phyloP scores from a whole-genome alignment of 2,113 vertebrate genomes.

The Leucosticte australis region DNA sequence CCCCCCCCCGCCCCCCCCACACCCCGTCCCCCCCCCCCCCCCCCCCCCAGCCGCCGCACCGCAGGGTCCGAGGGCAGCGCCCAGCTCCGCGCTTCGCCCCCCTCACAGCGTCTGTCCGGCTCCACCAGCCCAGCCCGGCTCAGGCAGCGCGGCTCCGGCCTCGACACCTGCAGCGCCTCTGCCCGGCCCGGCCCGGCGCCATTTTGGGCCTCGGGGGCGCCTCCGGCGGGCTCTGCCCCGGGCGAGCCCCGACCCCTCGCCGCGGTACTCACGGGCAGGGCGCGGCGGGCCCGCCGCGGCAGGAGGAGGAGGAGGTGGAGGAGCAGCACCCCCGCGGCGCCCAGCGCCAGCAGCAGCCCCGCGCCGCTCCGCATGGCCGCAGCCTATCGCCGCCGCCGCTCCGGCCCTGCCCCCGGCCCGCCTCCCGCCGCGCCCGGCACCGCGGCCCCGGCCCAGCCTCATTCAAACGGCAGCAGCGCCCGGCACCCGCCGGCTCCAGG shows the following conservation, averaged over 20 bases:
- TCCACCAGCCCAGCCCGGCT: neutral
- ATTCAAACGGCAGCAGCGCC: neutral
- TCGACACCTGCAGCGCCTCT: neutral
- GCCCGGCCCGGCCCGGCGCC: neutral
- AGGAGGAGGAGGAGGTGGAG: constrained; percentile 16
- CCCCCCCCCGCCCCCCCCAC: too few species aligned
- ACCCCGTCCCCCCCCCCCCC: too few species aligned
- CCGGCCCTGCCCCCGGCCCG: neutral
- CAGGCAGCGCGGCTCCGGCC: neutral
- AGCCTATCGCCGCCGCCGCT: neutral
- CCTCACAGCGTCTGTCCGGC: accelerated
- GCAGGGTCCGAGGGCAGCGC: neutral
- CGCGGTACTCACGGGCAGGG: constrained; percentile 71
- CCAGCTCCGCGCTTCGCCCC: accelerated
- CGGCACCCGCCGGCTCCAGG: neutral
- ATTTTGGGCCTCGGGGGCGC: neutral
- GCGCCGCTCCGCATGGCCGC: neutral
- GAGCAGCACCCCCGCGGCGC: neutral
- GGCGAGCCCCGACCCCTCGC: neutral
- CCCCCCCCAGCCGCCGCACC: too few species aligned
- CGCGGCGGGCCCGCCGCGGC: constrained; percentile 70
- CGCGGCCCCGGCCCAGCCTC: neutral
- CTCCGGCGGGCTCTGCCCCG: neutral
- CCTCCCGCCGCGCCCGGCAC: neutral
- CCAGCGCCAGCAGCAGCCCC: neutral